Evolutionary conservation across 2,888 invertebrate genomes (phyloP).

Genomic region (Metacarcinus magister): DNA sequence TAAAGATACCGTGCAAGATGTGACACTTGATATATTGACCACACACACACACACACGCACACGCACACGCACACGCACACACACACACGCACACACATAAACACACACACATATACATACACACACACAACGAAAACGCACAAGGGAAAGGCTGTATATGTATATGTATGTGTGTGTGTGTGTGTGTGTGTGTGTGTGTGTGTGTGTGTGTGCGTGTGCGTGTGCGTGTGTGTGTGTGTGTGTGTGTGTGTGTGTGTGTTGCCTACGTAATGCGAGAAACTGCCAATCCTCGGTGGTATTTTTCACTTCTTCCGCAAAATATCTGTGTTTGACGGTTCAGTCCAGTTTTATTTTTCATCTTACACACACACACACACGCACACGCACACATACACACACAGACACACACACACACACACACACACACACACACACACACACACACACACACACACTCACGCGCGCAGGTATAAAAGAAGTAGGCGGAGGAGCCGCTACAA

Average conservation of each 20-base stretch:
- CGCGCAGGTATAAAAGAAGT: background rate
- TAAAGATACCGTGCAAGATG: background rate
- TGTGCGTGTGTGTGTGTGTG: constrained; percentile 5
- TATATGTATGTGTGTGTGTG: background rate
- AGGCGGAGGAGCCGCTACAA: background rate
- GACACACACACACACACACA: background rate
- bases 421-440: background rate
- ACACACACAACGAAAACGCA: background rate
- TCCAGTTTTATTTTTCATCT: background rate
- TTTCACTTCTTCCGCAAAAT: constrained; percentile 3
- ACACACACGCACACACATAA: background rate
- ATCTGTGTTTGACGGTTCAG: constrained; percentile 26
- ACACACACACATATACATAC: background rate
- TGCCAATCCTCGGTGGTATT: background rate
- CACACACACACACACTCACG: too few relatives aligned
- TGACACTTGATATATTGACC: background rate
- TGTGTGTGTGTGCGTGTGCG: constrained; percentile 5
- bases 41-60: constrained; percentile 1
- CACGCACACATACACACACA: background rate
- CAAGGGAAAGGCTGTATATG: background rate
- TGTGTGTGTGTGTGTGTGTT: background rate
- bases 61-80: constrained; percentile 12
- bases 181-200: background rate
- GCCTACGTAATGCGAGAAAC: background rate
- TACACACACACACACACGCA: background rate